Percentiles rank a stretch among this genome's conserved stretches.
Conservation (phyloP, 2,113 vertebrate genomes). For the Bucco capensis region DNA sequence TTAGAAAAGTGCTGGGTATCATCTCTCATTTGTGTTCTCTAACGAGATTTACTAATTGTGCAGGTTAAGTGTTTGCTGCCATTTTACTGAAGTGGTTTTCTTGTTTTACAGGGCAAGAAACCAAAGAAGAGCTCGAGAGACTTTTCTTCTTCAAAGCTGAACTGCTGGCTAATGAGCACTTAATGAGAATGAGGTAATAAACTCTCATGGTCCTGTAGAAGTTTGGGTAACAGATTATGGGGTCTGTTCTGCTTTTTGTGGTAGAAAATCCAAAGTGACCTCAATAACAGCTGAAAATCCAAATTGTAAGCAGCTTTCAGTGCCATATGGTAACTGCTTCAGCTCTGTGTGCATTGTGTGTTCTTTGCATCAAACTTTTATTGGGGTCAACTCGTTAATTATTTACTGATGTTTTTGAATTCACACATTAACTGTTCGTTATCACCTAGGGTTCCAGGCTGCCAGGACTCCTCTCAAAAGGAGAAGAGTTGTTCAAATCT, state of each 20-base stretch:
- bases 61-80: not conserved
- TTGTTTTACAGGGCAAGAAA: not conserved
- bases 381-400: not conserved
- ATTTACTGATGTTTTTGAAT: not conserved
- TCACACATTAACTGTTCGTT: not conserved
- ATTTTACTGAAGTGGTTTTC: not conserved
- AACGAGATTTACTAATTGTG: not conserved
- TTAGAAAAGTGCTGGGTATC: not conserved
- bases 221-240: not conserved
- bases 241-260: not conserved
- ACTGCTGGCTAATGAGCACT: not conserved
- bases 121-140: not conserved
- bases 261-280: not conserved
- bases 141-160: not conserved
- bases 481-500: not conserved
- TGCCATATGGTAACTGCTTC: not conserved
- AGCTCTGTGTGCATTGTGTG: not conserved
- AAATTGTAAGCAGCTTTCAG: not conserved
- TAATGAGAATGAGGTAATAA: not conserved
- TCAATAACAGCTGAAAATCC: not conserved
- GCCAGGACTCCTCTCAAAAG: not conserved
- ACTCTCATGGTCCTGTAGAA: not conserved
- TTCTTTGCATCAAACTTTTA: not conserved
- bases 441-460: not conserved
- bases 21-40: not conserved